These are phyloP conservation scores for Drosophila gaucha DNA, from an alignment of 2,888 invertebrate genomes.

Conservation along the genomic window DNA sequence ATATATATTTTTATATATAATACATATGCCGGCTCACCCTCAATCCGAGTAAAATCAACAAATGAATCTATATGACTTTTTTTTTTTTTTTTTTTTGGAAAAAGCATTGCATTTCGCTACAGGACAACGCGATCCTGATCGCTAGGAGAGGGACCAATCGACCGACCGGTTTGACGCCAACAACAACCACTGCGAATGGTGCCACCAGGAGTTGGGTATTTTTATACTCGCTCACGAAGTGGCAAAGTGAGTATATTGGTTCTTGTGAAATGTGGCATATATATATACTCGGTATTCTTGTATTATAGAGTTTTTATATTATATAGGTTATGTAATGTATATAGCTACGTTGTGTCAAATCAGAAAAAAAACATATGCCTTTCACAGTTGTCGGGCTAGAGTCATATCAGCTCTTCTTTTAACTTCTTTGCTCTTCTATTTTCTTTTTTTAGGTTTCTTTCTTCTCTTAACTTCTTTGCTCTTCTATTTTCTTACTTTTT, in stretches of 20 bases:
- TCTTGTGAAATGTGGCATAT: too few species aligned
- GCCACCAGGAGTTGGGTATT: conserved; percentile 3
- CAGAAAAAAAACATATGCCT: too few species aligned
- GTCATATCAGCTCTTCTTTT: too few species aligned
- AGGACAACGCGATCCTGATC: conserved; percentile 38
- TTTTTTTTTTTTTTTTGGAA: conserved; percentile 29
- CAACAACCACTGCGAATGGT: conserved; percentile 39
- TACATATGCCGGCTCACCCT: conserved; percentile 33
- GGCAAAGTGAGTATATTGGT: not conserved
- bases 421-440: too few species aligned
- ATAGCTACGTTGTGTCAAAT: too few species aligned
- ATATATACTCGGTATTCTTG: too few species aligned
- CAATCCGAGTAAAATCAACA: conserved; percentile 47
- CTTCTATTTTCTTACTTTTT: too few species aligned
- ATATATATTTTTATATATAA: not conserved
- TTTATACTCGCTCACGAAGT: not conserved
- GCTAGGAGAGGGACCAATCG: conserved; percentile 6
- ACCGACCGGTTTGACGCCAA: conserved; percentile 60
- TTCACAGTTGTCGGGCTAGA: too few species aligned
- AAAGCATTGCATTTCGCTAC: conserved; percentile 52
- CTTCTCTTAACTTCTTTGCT: too few species aligned
- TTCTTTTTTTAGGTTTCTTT: too few species aligned
- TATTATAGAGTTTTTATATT: too few species aligned
- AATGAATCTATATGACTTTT: conserved; percentile 57
- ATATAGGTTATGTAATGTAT: too few species aligned